Conservation (phyloP, 92 coral and sea anemone genomes). For the Micromussa lordhowensis region DNA sequence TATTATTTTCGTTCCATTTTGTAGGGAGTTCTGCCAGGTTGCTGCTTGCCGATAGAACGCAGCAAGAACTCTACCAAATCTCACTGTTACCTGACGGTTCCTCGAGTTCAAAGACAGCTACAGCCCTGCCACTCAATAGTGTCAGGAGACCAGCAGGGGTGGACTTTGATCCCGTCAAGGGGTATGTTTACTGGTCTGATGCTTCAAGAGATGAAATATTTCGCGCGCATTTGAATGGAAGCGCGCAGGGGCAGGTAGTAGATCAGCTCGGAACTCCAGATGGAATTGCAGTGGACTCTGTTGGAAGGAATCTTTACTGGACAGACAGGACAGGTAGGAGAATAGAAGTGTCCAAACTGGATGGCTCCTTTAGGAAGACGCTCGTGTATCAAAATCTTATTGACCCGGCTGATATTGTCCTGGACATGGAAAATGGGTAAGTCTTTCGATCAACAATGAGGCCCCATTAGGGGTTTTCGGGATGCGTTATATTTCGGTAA, state of each 20-base stretch:
- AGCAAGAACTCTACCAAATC: constrained; percentile 2
- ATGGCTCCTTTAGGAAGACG: constrained; percentile 63
- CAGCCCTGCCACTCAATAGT: constrained; percentile 18
- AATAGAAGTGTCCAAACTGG: constrained; percentile 64
- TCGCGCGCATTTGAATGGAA: constrained; percentile 69
- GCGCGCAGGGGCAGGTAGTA: constrained; percentile 55
- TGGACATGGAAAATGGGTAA: constrained; percentile 66
- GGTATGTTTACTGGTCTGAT: constrained; percentile 81
- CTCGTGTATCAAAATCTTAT: constrained; percentile 36
- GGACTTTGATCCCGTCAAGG: constrained; percentile 69
- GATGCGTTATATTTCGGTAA: too few species aligned
- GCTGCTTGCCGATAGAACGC: constrained; percentile 34
- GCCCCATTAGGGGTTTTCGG: too few species aligned
- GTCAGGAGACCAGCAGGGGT: constrained; percentile 58
- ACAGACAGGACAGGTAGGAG: constrained; percentile 50
- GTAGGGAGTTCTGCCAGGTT: constrained; percentile 25
- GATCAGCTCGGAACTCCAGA: constrained; percentile 42
- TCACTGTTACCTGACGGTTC: not conserved
- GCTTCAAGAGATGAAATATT: constrained; percentile 38
- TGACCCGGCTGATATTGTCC: constrained; percentile 67
- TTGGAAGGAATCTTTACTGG: constrained; percentile 74
- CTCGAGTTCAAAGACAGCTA: constrained; percentile 6
- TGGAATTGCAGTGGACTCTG: constrained; percentile 72
- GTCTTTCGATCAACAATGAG: not conserved
- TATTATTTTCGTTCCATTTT: not conserved